Evolutionary conservation across 2,113 vertebrate genomes (phyloP), one percentile per base, ranked within the genome.

Genomic region (Trochalopteron elliotii): DNA sequence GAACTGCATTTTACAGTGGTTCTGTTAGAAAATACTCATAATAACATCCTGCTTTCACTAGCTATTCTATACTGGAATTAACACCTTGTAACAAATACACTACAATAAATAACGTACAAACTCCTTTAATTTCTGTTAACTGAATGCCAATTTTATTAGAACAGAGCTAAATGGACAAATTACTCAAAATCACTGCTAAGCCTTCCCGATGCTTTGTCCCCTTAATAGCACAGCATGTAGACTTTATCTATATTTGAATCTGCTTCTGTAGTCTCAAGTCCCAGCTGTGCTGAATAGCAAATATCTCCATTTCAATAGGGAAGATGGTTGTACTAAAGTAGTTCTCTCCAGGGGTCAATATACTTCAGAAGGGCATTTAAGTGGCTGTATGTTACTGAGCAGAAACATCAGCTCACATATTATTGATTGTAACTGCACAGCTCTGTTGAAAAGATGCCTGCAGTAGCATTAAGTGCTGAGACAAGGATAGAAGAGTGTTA

Each of bases 281-380:
- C 83, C 94, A 96, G 88, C 93, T 94, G 94, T 37, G 72, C 96
- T 93, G 92, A 96, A 93, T 53, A 93, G 88, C 76, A 96, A 96
- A 45, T 83, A 84, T 72, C 93, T 89, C 76, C 72, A 88, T 96
- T 95, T 96, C 92, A 96, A 92, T 63, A 68, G 88, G 44, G 88
- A 95, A 97, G 96, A 92, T 67, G 56, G 69, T 18, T 65, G 31
- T 44, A 81, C 64, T 90, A 78, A 92, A 96, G 94, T 10, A 96
- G 88, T 23, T 94, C 83, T 75, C 94, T 77, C 92, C 72, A 90
- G 92, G 96, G 93, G 94, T 96, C 94, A 96, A 90, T 96, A 94
- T 78, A 93, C 86, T 89, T 90, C 88, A 90, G 88, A 94, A 81
- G 83, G 88, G 68, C 85, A 94, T 93, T 92, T 94, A 90, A 96